Evolutionary conservation across 1,140 invertebrate genomes (phyloP).

Genomic region (Listronotus bonariensis): DNA sequence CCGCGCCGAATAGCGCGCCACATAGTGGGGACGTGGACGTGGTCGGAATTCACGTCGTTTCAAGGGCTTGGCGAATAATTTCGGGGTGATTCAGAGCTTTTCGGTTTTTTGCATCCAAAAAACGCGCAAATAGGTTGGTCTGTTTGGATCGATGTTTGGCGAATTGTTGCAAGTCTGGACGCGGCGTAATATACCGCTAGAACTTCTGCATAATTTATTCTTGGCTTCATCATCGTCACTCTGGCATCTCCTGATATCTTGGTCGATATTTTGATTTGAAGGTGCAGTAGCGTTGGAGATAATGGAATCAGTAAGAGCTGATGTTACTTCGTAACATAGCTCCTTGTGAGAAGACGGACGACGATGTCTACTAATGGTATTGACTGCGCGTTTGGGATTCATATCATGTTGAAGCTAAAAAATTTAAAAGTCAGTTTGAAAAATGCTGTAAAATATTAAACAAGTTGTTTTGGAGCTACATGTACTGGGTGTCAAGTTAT

Average conservation of each 20-base stretch:
- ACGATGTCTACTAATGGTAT: conserved; percentile 41
- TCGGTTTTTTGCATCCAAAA: too few relatives aligned
- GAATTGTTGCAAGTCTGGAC: too few relatives aligned
- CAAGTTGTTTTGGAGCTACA: too few relatives aligned
- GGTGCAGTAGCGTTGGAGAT: conserved; percentile 34
- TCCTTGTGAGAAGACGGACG: conserved; percentile 34
- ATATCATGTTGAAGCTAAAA: conserved; percentile 37
- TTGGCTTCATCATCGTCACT: background rate
- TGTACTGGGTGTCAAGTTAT: too few relatives aligned
- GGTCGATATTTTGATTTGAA: background rate
- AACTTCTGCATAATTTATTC: background rate
- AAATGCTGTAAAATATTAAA: background rate
- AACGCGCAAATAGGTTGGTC: too few relatives aligned
- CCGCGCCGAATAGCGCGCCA: too few relatives aligned
- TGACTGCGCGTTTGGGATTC: conserved; percentile 42
- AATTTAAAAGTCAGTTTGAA: background rate
- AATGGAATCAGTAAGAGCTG: conserved; percentile 42
- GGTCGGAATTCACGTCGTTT: too few relatives aligned
- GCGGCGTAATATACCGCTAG: too few relatives aligned
- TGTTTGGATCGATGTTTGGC: too few relatives aligned
- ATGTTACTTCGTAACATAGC: conserved; percentile 43
- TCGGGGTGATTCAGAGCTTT: too few relatives aligned
- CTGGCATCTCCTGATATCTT: background rate
- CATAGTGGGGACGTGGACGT: too few relatives aligned
- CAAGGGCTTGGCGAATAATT: too few relatives aligned